Base-by-base conservation (phyloP, 2,113 vertebrate species). In the Tachycineta bicolor region DNA sequence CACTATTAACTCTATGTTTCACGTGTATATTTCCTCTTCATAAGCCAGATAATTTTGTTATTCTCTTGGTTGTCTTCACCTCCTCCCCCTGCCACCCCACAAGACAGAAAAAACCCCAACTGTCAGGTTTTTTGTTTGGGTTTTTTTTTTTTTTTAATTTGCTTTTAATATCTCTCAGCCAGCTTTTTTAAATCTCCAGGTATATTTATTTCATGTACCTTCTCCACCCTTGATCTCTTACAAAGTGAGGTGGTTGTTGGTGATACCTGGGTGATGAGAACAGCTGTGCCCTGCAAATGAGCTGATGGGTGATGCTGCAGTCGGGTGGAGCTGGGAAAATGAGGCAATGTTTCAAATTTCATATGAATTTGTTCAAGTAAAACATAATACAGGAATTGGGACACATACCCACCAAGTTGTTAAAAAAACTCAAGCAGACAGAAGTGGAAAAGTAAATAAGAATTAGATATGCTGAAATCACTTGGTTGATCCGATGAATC, bases 301-400 rank as follows among this genome's bases (percentile, higher is more conserved):
- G 59, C 33, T 78, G 25, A 6, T 49, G 33, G n/a, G 3, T 82
- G 14, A 25, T 58, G 41, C 74, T 68, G 49, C 29, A 55, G 43
- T 24, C 0, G 0, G 8, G 10, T 43, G 8, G 49, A 21, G 12
- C 11, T 25, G 25, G 16, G 43, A 87, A 79, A 87, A 9, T 0
- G 1, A 88, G 59, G 29, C 33, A 76, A 26, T 70, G 10, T 7
- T 59, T 53, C 14, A 34, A 18, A 53, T 79, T 55, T 55, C 7
- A 4, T 4, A 12, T 26, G 29, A 50, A 47, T 80, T 77, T 47
- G 1, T 85, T 95, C 20, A 37, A 52, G 17, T 22, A 39, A 12
- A 0, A 1, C 5, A 6, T 24, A 39, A 28, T 6, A 31, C 8
- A 69, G 63, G 50, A 53, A 29, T 24, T 58, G 44, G n/a, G 15